phyloP scores from a whole-genome alignment of 2,113 vertebrate genomes.

The Marmota flaviventris region DNA sequence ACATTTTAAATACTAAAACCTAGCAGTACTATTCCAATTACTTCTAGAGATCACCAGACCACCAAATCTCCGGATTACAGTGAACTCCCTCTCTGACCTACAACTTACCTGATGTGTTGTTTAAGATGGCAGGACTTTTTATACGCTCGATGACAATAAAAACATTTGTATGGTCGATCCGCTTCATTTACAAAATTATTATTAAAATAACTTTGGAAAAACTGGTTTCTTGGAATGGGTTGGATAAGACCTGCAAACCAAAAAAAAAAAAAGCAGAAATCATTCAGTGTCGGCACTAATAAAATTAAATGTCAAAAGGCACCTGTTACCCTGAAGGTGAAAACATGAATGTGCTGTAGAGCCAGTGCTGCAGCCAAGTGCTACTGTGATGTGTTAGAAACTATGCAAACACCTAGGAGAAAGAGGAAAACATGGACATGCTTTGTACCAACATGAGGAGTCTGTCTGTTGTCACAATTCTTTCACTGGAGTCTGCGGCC shows the following conservation, averaged over 20 bases:
- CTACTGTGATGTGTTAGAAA: not conserved
- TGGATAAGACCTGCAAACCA: constrained; percentile 94
- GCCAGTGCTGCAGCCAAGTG: not conserved
- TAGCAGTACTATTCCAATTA: not conserved
- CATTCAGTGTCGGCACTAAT: not conserved
- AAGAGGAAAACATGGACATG: rapidly evolving
- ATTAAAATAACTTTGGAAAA: constrained; percentile 96
- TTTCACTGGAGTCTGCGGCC: not conserved
- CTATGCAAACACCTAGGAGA: not conserved
- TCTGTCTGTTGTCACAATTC: not conserved
- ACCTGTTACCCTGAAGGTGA: not conserved
- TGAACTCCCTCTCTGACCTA: not conserved
- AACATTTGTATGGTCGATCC: constrained; percentile 98
- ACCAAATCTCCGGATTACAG: not conserved
- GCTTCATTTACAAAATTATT: constrained; percentile 92
- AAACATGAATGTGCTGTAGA: not conserved
- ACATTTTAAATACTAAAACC: not conserved
- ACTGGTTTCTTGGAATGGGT: constrained; percentile 93
- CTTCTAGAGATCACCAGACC: not conserved
- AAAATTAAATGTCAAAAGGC: not conserved
- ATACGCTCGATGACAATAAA: constrained; percentile 97
- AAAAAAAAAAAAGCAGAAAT: constrained; percentile 72
- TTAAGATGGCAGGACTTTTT: constrained; percentile 99
- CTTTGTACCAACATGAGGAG: not conserved
- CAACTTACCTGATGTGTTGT: constrained; percentile 96